Base-by-base conservation (phyloP, 2,797 vertebrate species). In the Megalops cyprinoides region DNA sequence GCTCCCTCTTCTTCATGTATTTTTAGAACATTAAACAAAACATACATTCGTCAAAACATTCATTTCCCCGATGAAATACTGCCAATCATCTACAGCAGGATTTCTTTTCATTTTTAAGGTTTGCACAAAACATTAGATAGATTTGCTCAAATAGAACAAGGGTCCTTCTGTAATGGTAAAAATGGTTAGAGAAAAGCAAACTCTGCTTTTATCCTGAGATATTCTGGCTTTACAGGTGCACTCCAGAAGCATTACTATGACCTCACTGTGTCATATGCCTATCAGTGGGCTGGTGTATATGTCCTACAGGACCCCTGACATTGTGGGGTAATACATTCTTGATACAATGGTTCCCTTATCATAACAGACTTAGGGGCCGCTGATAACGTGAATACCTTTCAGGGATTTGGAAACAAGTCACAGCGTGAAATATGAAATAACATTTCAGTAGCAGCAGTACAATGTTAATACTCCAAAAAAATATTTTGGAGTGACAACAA, bases 361-460 rank as follows among this genome's bases (percentile, higher is more conserved):
- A 62, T 31, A 62, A 62, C 58, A 1, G 10, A 69, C 42, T 42
- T 31, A 1, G 44, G 6, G 44, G 12, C 4, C 39, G 42, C 10
- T n/a, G 44, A 23, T 71, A 23, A 71, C 67, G 71, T 23, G 39
- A 42, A 20, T 42, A n/a, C 67, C 2, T n/a, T 25, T 6, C 8
- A 71, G 44, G 20, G 23, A 44, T 14, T 9, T 71, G n/a, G 23
- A 71, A 71, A 23, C 37, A 44, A 44, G 9, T 71, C 37, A 23
- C 39, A 42, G 67, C 67, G 12, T 42, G 62, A 67, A 67, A 37
- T 67, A 67, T n/a, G n/a, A n/a, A n/a, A n/a, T n/a, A n/a, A n/a
- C n/a, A n/a, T n/a, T n/a, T n/a, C n/a, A n/a, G n/a, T n/a, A n/a
- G n/a, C n/a, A n/a, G n/a, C n/a, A n/a, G n/a, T n/a, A n/a, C n/a